These are phyloP conservation scores for Amiota minor DNA, from an alignment of 2,888 invertebrate genomes.

Conservation along the genomic window DNA sequence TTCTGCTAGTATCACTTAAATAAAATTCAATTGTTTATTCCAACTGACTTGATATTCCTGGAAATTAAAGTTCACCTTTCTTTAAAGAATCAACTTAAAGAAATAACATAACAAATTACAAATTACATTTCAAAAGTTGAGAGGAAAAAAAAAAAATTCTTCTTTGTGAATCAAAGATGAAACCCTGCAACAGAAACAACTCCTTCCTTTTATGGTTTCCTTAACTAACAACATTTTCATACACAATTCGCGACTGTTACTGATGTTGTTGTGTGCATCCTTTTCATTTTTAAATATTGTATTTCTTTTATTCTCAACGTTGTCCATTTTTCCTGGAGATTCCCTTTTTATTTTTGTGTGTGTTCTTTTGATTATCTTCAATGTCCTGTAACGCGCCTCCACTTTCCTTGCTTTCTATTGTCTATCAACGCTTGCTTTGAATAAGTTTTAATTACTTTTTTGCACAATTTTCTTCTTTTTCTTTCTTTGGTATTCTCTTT, in stretches of 20 bases:
- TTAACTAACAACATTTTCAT: too few species aligned
- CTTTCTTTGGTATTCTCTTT: constrained; percentile 48
- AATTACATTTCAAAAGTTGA: too few species aligned
- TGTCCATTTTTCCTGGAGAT: background rate
- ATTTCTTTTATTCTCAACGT: constrained; percentile 5
- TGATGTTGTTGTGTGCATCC: background rate
- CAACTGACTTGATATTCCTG: too few species aligned
- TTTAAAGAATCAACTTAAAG: too few species aligned
- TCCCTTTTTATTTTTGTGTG: background rate
- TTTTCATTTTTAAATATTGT: background rate
- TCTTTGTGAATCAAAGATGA: too few species aligned
- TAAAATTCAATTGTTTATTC: too few species aligned
- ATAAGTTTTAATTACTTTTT: constrained; percentile 63
- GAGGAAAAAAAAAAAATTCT: too few species aligned
- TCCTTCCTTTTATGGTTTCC: too few species aligned
- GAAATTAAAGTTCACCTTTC: too few species aligned
- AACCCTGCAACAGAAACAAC: too few species aligned
- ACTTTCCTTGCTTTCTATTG: background rate
- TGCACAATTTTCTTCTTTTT: constrained; percentile 37
- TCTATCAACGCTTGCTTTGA: constrained; percentile 33
- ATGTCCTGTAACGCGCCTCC: background rate
- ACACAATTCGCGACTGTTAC: background rate
- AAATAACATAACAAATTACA: too few species aligned
- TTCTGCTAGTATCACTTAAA: too few species aligned
- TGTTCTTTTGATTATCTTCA: background rate